Evolutionary conservation across 2,888 invertebrate genomes (phyloP), one percentile per base, ranked within the genome.

Genomic region (Apeira syringaria): DNA sequence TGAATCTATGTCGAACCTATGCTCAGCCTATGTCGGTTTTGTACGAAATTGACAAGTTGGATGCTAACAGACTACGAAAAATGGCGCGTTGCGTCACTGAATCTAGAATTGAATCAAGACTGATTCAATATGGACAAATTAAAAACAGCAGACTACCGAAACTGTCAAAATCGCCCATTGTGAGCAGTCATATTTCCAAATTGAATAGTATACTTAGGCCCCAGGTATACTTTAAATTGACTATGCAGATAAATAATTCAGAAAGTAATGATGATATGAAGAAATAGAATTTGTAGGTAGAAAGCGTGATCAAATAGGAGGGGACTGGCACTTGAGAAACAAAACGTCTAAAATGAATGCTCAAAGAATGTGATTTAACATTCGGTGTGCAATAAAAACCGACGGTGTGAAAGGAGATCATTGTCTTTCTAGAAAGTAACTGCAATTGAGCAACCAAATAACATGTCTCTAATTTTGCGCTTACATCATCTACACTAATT

Each of bases 351-450:
- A 61, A 59, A 59, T 60, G 29, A 52, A 53, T 59, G 33, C 47
- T 50, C 45, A 42, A 48, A 41, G 46, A 50, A 50, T 47, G 44
- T 53, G 43, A 53, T 50, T 43, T 39, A 50, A 38, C 51, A 47
- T 61, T 66, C 64, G 59, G 59, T 20, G 15, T 49, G 51, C 37
- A 50, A 56, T 55, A 59, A 59, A 60, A 64, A 64, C 56, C 52
- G 65, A 62, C 65, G 65, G 69, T 68, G 70, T 62, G 68, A 74
- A 74, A 64, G 47, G 61, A 67, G 66, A 67, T 68, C 70, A 73
- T 68, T 64, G 65, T 72, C 56, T 55, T 43, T 45, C 57, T 59
- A 63, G 72, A 74, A 78, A 76, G 72, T 64, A 63, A 61, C 53
- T 53, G 56, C 47, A 59, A 51, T 45, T 41, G 41, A 56, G 45